Base-by-base conservation (phyloP, 2,888 invertebrate genomes). In the Serripes groenlandicus region DNA sequence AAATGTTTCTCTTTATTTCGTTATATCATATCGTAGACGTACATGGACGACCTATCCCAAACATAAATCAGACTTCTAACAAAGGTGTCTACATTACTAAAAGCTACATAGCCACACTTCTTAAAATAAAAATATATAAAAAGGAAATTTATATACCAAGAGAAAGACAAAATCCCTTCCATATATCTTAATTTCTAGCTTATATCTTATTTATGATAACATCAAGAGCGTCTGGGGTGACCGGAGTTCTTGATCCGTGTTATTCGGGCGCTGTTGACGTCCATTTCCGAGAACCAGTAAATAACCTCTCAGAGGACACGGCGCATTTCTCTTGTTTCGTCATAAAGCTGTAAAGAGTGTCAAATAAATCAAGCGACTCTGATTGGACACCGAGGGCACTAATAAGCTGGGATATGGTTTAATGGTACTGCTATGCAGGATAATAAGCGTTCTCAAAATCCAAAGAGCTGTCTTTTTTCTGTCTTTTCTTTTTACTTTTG, bases 281-380 rank as follows among this genome's bases (percentile, higher is more conserved):
- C 75, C 76, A 80, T 80, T 79, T 85, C 85, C 85, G 81, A 32
- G 49, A 23, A 37, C 62, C 70, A 75, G 78, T 71, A 71, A 75
- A 81, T 78, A 78, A 81, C 69, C 56, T 58, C 73, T 66, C 66
- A 5, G 66, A 66, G 66, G 66, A 66, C 66, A 66, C 35, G 66
- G 42, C 37, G 66, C 23, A 64, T 85, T 74, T 79, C 85, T 85
- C 78, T 70, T 75, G 75, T 83, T 75, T 79, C 82, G 75, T 82
- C 82, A 80, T 85, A 80, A 85, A 85, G 75, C 80, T 75, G 85
- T 71, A 68, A 73, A 30, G 42, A 15, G n/a, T 68, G 85, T 80
- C 85, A 77, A 62, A 83, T 85, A 80, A 85, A 83, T 85, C 85
- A 85, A 69, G 42, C 73, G 60, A 32, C 60, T 7, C 68, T 74